These are phyloP conservation scores for Hydrochoerus hydrochaeris DNA, from an alignment of 2,113 vertebrate genomes.

Conservation along the genomic window DNA sequence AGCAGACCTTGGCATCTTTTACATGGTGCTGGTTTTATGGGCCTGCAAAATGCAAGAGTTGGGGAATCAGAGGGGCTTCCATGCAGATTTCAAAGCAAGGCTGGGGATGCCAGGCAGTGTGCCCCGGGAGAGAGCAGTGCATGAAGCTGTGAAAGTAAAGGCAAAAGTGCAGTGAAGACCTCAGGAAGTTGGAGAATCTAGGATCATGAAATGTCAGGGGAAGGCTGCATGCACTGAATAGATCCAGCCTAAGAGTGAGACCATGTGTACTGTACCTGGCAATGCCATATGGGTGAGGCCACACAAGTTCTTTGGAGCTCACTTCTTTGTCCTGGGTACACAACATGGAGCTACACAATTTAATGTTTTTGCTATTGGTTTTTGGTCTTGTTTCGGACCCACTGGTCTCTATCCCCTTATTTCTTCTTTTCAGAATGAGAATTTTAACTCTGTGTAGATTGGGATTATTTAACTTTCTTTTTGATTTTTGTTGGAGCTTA, in stretches of 20 bases:
- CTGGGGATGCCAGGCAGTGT: background rate
- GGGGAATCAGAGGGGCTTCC: background rate
- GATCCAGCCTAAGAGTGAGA: background rate
- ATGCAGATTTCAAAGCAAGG: background rate
- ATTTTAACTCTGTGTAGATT: background rate
- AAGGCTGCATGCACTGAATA: background rate
- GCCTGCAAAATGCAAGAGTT: background rate
- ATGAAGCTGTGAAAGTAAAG: background rate
- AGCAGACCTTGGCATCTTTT: background rate
- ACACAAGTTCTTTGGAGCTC: background rate
- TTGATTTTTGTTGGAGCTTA: background rate
- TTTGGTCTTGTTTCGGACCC: background rate
- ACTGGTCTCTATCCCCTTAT: background rate
- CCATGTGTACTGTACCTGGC: background rate
- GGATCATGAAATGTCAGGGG: background rate
- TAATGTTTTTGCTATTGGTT: background rate
- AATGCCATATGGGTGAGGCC: background rate
- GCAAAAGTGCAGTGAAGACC: background rate
- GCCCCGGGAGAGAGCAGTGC: background rate
- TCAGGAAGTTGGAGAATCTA: background rate
- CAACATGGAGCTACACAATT: background rate
- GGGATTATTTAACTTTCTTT: background rate
- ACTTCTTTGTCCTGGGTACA: background rate
- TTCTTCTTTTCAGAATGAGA: background rate
- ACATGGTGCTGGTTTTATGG: background rate